These are phyloP conservation scores for Cephus pulcher DNA, from an alignment of 2,888 invertebrate species.

Conservation along the genomic window DNA sequence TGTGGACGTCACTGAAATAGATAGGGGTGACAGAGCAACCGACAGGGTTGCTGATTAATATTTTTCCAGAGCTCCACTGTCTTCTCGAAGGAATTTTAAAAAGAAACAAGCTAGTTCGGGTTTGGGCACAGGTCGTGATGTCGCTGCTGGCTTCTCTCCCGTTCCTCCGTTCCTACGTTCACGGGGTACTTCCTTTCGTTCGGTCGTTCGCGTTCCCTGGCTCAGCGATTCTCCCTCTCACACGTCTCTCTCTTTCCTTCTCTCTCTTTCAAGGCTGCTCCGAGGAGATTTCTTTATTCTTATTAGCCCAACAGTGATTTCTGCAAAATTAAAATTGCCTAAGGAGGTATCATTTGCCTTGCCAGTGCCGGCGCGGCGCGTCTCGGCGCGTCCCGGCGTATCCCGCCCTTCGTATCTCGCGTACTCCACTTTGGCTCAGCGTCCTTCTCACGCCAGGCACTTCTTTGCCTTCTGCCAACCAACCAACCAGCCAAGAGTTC, in stretches of 20 bases:
- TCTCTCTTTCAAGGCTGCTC: constrained; percentile 18
- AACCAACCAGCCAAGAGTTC: constrained; percentile 53
- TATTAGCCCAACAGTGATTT: constrained; percentile 65
- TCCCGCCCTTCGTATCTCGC: constrained; percentile 40
- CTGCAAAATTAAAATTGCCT: constrained; percentile 66
- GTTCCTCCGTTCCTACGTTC: constrained; percentile 26
- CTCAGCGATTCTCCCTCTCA: neutral
- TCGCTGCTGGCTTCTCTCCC: constrained; percentile 54
- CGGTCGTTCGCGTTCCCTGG: neutral
- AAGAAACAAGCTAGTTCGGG: constrained; percentile 31
- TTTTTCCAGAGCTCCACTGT: constrained; percentile 36
- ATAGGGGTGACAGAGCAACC: constrained; percentile 19
- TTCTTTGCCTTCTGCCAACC: constrained; percentile 53
- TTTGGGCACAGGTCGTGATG: constrained; percentile 38
- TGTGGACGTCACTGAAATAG: constrained; percentile 1
- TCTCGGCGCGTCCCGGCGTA: constrained; percentile 9
- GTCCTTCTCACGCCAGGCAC: constrained; percentile 61
- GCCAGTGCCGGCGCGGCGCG: constrained; percentile 40
- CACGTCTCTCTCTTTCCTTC: constrained; percentile 9
- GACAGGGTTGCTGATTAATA: constrained; percentile 42
- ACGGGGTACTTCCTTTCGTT: constrained; percentile 28
- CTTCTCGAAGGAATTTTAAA: constrained; percentile 41
- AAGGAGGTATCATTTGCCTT: constrained; percentile 64
- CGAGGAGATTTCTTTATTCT: constrained; percentile 61
- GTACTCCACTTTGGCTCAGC: constrained; percentile 55